A percentile compares a stretch with the other conserved stretches of the same genome.
phyloP scores from a whole-genome alignment of 2,797 vertebrate genomes.

The Enteromius paludinosus region DNA sequence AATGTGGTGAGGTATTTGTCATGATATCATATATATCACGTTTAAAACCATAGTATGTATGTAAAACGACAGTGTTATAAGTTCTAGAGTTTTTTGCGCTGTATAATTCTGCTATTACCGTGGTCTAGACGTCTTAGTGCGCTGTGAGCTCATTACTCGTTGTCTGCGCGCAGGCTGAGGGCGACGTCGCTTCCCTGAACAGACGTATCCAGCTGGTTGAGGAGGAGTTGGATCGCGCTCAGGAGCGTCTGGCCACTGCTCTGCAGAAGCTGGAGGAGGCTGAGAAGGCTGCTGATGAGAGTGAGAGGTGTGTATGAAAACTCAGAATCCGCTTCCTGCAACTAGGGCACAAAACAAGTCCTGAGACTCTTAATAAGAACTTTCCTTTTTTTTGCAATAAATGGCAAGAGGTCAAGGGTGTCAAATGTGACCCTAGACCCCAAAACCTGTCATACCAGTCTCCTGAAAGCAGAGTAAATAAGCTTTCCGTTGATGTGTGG shows the following conservation, averaged over 20 bases:
- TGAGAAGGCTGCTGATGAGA: constrained; percentile 98
- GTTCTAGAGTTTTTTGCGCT: not conserved
- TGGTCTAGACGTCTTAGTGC: not conserved
- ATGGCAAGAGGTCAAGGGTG: not conserved
- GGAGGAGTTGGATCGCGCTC: constrained; percentile 98
- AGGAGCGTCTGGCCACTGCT: constrained; percentile 97
- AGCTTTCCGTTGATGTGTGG: not conserved
- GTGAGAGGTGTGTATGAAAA: constrained; percentile 87
- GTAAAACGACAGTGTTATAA: not conserved
- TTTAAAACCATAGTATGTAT: not conserved
- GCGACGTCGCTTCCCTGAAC: constrained; percentile 96
- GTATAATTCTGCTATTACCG: not conserved
- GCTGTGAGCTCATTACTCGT: not conserved
- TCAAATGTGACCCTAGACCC: not conserved
- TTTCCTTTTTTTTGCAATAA: not conserved
- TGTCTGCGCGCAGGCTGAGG: constrained; percentile 86
- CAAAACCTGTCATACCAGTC: not conserved
- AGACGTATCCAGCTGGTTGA: constrained; percentile 99
- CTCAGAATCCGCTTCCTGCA: not conserved
- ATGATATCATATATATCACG: not conserved
- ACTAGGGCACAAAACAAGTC: not conserved
- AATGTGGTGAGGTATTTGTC: not conserved
- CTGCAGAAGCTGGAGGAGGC: constrained; percentile 99
- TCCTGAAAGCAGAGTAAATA: not conserved
- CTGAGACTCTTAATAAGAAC: not conserved